Conservation (phyloP, 2,888 invertebrate species). For the Embidobia sp. region DNA sequence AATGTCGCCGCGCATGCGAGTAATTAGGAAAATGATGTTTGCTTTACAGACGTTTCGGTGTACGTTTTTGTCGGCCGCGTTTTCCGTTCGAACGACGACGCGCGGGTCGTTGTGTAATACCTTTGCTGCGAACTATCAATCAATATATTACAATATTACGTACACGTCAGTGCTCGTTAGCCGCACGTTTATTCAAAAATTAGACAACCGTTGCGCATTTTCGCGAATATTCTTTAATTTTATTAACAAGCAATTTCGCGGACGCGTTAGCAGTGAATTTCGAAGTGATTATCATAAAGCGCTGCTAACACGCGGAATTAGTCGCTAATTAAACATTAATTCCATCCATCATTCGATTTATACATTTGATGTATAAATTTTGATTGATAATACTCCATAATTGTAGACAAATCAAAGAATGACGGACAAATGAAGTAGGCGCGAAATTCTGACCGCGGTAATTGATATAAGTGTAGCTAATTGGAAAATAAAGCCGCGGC, state of each 20-base stretch:
- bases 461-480: conserved; percentile 54
- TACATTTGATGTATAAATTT: conserved; percentile 3
- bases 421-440: conserved; percentile 5
- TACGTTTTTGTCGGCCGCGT: conserved; percentile 11
- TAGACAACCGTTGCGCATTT: background rate
- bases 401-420: conserved; percentile 32
- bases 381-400: conserved; percentile 39
- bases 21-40: conserved; percentile 75
- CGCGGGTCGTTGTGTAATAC: conserved; percentile 8
- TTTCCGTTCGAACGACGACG: background rate
- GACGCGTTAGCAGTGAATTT: background rate
- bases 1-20: conserved; percentile 16
- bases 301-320: conserved; percentile 9
- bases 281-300: conserved; percentile 21
- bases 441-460: conserved; percentile 14
- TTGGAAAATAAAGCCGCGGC: conserved; percentile 45
- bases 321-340: conserved; percentile 21
- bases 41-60: conserved; percentile 58
- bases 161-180: background rate
- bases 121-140: conserved; percentile 40
- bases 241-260: conserved; percentile 1
- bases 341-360: conserved; percentile 37
- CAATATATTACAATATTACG: conserved; percentile 57
- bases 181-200: conserved; percentile 11
- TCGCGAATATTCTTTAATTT: background rate